Percentiles rank a stretch among this genome's conserved stretches.
phyloP scores from a whole-genome alignment of 2,888 invertebrate species.

The Drosophila greeni region DNA sequence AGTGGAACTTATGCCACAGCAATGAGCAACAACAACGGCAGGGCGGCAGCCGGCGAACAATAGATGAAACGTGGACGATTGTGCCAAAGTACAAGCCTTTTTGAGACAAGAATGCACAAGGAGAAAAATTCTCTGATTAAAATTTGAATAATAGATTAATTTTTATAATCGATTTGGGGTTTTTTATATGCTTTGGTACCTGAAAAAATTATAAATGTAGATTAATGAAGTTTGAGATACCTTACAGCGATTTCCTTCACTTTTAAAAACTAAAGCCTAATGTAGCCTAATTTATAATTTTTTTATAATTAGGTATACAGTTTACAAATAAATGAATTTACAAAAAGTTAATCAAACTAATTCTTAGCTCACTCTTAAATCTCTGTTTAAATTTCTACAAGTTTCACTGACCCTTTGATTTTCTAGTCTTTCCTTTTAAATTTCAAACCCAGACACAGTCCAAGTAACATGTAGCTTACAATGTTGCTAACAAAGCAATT shows the following conservation, averaged over 20 bases:
- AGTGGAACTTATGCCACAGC: constrained; percentile 71
- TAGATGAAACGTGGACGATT: constrained; percentile 72
- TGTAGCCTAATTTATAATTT: too few species aligned
- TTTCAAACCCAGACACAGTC: background rate
- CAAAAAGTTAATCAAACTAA: too few species aligned
- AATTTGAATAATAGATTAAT: background rate
- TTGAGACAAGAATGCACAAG: constrained; percentile 16
- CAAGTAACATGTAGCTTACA: background rate
- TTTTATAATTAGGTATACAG: too few species aligned
- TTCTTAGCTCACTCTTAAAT: too few species aligned
- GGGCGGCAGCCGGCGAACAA: constrained; percentile 53
- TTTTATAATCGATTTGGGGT: background rate
- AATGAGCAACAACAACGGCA: constrained; percentile 33
- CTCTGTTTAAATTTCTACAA: background rate
- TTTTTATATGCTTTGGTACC: background rate
- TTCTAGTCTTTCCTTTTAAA: background rate
- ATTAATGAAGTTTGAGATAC: too few species aligned
- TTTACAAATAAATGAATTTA: too few species aligned
- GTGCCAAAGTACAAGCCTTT: constrained; percentile 56
- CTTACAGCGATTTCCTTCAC: too few species aligned
- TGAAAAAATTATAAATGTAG: too few species aligned
- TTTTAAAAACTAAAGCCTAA: too few species aligned
- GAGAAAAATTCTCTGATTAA: background rate
- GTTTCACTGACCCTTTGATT: too few species aligned
- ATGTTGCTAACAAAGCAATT: background rate